Conservation (phyloP, 2,113 vertebrate genomes). For the Phyllopteryx taeniolatus region DNA sequence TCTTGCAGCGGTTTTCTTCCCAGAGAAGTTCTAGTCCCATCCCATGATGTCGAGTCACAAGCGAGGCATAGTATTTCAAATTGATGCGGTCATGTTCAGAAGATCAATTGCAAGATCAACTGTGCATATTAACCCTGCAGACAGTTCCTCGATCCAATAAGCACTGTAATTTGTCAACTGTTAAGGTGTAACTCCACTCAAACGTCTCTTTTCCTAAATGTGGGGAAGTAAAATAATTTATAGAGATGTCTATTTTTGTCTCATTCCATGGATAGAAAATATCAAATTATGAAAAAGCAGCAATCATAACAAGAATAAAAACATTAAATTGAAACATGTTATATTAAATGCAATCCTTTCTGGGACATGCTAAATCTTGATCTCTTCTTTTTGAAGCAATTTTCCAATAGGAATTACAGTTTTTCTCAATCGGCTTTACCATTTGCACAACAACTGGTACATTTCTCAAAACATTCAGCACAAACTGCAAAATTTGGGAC, state of each 20-base stretch:
- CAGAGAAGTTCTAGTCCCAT: slow-evolving; percentile 44
- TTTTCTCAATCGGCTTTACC: too few relatives aligned
- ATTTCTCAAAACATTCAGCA: too few relatives aligned
- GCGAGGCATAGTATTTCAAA: slow-evolving; percentile 57
- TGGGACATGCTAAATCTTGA: background rate
- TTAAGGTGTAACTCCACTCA: slow-evolving; percentile 15
- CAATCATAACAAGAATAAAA: background rate
- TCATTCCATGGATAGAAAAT: background rate
- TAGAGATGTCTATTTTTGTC: background rate
- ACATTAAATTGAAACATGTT: background rate
- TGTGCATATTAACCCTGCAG: slow-evolving; percentile 55
- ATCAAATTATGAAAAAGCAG: background rate
- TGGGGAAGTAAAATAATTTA: background rate
- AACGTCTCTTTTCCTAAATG: background rate
- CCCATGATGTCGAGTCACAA: slow-evolving; percentile 46
- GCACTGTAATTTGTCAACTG: slow-evolving; percentile 39
- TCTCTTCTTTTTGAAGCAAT: too few relatives aligned
- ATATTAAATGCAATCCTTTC: background rate
- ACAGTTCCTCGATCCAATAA: slow-evolving; percentile 44
- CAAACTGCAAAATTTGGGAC: too few relatives aligned
- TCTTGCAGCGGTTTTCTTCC: slow-evolving; percentile 47
- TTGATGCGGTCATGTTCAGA: slow-evolving; percentile 45
- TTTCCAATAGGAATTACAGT: too few relatives aligned
- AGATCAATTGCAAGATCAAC: slow-evolving; percentile 61
- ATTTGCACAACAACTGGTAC: too few relatives aligned